Conservation (phyloP, 2,797 vertebrate genomes). For the Arremon aurantiirostris region DNA sequence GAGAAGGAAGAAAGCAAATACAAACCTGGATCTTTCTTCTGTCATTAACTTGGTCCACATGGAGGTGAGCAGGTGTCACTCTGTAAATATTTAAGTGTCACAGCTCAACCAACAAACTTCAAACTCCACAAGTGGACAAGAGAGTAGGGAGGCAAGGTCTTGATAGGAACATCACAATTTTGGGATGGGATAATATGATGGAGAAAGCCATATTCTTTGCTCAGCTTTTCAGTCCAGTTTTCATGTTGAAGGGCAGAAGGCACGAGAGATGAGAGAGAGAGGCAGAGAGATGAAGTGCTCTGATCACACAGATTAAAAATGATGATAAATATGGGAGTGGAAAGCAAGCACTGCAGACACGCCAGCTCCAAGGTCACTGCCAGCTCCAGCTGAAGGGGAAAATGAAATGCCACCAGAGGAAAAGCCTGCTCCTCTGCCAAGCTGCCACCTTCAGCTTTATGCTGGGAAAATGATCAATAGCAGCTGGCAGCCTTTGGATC, state of each 20-base stretch:
- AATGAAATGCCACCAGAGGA: conserved; percentile 35
- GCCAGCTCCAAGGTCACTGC: conserved; percentile 22
- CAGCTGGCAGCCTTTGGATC: background rate
- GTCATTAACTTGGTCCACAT: background rate
- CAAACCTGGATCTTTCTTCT: background rate
- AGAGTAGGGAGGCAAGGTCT: background rate
- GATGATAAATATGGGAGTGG: conserved; percentile 21
- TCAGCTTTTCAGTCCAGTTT: background rate
- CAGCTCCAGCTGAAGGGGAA: conserved; percentile 37
- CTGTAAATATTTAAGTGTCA: background rate
- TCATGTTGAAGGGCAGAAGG: conserved; percentile 4
- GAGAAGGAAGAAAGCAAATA: background rate
- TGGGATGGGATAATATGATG: background rate
- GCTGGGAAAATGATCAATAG: conserved; percentile 6
- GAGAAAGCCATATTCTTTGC: background rate
- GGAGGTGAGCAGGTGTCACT: background rate
- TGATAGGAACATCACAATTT: background rate
- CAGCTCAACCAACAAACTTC: background rate
- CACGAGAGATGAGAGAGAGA: background rate
- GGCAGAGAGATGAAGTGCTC: background rate
- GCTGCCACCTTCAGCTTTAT: background rate
- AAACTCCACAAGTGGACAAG: background rate
- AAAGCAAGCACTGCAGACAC: conserved; percentile 1
- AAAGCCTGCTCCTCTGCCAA: conserved; percentile 2
- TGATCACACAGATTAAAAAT: conserved; percentile 39